Evolutionary conservation across 30 jellyfish, hydroid and myxozoan genomes (phyloP), one percentile per base, ranked within the genome.

Genomic region (Clytia hemisphaerica): DNA sequence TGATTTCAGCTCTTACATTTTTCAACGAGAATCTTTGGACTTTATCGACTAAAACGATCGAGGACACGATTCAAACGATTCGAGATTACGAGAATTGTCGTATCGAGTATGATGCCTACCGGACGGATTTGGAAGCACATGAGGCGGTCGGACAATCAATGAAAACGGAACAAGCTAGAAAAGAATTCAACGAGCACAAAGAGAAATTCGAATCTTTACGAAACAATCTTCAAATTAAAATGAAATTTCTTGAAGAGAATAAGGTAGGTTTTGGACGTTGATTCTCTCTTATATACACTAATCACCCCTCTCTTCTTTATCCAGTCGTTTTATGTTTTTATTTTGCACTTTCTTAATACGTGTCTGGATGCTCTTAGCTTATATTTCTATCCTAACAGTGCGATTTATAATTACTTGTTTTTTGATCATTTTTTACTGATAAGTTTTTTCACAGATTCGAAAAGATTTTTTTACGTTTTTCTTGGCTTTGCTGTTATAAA

Each of bases 71-170:
- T 37, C 82, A 67, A 75, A 91, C 99, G 4, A 81, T 91, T 31
- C 82, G 76, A 60, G 87, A 86, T 16, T 91, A 91, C 44, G 99
- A 91, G 67, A 55, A 59, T 35, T 58, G 87, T 29, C 88, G 99
- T 37, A 54, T 91, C 37, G 95, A 91, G 44, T 91, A 82, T 70
- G 99, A 91, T 76, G 99, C 99, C 9, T 91, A 91, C 79, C 69
- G 99, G 32, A 70, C 93, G 34, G 99, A 91, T 59, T 31, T 91
- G 73, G 99, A 91, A 59, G 92, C 92, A 16, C 71, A 57, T 51
- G 93, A 91, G 58, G 77, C 94, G 3, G 78, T 70, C 2, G 99
- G 95, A 6, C 92, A 62, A 24, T 71, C 99, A 3, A 73, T 84
- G 15, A 71, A 79, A 34, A 80, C 92, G n/a, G 99, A 91, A 47